A percentile compares a stretch with the other conserved stretches of the same genome.
Conservation (phyloP, 2,888 invertebrate genomes). For the Lamellibrachia columna region DNA sequence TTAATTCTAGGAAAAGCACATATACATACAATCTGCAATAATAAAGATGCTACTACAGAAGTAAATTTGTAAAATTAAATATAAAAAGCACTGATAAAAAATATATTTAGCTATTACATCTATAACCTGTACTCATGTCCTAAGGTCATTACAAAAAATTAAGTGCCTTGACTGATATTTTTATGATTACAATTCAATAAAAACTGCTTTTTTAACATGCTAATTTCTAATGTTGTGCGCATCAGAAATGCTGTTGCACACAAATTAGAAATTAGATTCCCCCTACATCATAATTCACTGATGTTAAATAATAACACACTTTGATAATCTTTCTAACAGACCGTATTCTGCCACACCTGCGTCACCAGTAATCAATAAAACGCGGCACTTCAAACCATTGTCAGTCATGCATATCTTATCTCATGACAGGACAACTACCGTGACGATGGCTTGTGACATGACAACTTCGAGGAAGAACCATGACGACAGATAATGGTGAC, state of each 20-base stretch:
- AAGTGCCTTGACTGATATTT: background rate
- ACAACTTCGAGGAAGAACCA: background rate
- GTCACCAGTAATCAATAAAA: background rate
- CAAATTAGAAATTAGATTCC: background rate
- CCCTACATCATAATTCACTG: background rate
- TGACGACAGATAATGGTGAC: background rate
- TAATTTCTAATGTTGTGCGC: background rate
- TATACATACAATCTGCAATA: background rate
- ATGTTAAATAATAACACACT: background rate
- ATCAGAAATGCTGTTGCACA: background rate
- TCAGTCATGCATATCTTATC: conserved; percentile 9
- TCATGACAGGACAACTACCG: background rate
- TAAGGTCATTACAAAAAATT: background rate
- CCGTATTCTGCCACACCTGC: background rate
- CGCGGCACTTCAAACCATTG: background rate
- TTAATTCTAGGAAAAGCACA: background rate
- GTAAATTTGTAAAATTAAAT: background rate
- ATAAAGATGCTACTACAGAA: background rate
- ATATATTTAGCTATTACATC: background rate
- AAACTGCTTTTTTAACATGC: background rate
- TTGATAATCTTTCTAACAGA: background rate
- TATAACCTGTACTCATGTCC: background rate
- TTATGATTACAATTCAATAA: background rate
- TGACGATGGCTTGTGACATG: background rate
- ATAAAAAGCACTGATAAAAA: background rate